Percentiles rank a stretch among this genome's conserved stretches.
Conservation (phyloP, 2,888 invertebrate species). For the Netelia inedita region DNA sequence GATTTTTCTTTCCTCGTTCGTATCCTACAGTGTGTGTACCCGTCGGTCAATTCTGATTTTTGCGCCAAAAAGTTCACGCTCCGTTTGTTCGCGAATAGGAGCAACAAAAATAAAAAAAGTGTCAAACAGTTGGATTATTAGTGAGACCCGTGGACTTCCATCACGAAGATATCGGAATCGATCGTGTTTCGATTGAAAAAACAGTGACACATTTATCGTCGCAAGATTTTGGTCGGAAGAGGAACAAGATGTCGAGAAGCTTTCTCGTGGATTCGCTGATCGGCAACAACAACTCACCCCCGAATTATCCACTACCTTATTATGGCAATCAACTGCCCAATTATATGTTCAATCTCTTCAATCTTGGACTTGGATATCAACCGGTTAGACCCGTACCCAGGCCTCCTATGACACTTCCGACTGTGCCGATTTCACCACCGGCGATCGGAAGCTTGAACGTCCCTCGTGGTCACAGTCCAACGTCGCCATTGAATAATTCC, state of each 20-base stretch:
- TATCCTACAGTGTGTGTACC: not conserved
- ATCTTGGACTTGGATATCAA: slow-evolving; percentile 81
- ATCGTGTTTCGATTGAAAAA: slow-evolving; percentile 22
- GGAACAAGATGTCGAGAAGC: slow-evolving; percentile 90
- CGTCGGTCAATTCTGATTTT: not conserved
- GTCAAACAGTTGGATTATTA: not conserved
- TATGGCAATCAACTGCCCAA: slow-evolving; percentile 85
- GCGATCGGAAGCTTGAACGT: slow-evolving; percentile 72
- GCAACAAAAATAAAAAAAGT: not conserved
- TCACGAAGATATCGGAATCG: slow-evolving; percentile 32
- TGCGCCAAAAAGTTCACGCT: slow-evolving; percentile 26
- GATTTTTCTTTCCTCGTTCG: slow-evolving; percentile 9
- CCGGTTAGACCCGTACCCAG: slow-evolving; percentile 82
- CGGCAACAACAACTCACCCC: slow-evolving; percentile 87
- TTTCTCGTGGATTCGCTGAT: slow-evolving; percentile 93
- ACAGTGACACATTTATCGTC: slow-evolving; percentile 12
- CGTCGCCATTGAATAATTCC: slow-evolving; percentile 78
- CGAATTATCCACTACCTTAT: slow-evolving; percentile 84
- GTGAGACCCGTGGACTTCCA: not conserved
- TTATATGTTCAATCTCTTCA: slow-evolving; percentile 84
- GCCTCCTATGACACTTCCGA: slow-evolving; percentile 74
- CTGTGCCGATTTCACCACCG: slow-evolving; percentile 76
- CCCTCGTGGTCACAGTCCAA: slow-evolving; percentile 77
- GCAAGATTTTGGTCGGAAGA: not conserved
- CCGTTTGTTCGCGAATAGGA: slow-evolving; percentile 57